phyloP scores from a whole-genome alignment of 1,140 invertebrate species.

The Helicoverpa armigera region DNA sequence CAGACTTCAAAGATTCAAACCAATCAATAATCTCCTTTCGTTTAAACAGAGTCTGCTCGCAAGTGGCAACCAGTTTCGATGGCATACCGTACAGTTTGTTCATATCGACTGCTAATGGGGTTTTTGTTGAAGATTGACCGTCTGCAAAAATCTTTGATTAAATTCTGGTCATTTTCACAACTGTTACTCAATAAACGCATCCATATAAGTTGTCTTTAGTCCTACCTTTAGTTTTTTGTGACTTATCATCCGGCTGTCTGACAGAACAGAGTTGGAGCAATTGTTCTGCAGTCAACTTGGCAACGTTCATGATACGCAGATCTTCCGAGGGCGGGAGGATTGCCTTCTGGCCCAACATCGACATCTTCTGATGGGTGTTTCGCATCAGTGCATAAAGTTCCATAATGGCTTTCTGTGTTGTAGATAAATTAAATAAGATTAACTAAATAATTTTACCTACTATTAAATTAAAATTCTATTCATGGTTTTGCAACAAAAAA shows the following conservation, averaged over 20 bases:
- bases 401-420: constrained; percentile 65
- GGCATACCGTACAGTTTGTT: constrained; percentile 73
- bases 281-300: constrained; percentile 70
- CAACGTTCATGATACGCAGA: constrained; percentile 74
- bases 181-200: neutral
- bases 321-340: constrained; percentile 66
- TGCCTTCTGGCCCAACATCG: constrained; percentile 65
- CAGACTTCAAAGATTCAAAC: constrained; percentile 69
- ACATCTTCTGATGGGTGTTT: constrained; percentile 67
- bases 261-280: constrained; percentile 71
- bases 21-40: constrained; percentile 76
- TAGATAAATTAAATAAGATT: neutral
- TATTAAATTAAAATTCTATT: no score
- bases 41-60: constrained; percentile 70
- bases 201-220: neutral
- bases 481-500: neutral
- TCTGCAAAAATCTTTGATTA: constrained; percentile 42
- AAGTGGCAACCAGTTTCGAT: constrained; percentile 67
- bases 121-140: constrained; percentile 46
- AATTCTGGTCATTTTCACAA: neutral
- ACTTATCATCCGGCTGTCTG: neutral
- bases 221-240: neutral
- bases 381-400: constrained; percentile 69
- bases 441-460: neutral
- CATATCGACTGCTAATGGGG: constrained; percentile 62